phyloP scores from a whole-genome alignment of 2,888 invertebrate genomes.

The Raillietiella orientalis region DNA sequence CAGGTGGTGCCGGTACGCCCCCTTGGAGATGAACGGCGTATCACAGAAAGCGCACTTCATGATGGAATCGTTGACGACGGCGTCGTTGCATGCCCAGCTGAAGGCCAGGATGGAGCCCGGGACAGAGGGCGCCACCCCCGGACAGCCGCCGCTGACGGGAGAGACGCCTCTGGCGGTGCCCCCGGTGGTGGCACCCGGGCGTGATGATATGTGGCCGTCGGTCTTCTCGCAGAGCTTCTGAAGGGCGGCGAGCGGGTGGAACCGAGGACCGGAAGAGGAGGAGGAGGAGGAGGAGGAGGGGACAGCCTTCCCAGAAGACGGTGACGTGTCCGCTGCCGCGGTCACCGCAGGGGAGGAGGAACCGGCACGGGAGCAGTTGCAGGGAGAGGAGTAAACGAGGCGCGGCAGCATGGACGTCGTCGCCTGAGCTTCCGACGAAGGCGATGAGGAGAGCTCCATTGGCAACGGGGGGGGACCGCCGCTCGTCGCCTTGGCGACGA shows the following conservation, averaged over 20 bases:
- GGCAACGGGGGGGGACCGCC: no score
- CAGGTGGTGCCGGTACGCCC: slow-evolving; percentile 79
- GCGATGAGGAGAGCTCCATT: no score
- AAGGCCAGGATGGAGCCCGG: slow-evolving; percentile 59
- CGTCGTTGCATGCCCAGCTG: slow-evolving; percentile 81
- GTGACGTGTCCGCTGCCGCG: no score
- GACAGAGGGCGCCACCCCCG: slow-evolving; percentile 7
- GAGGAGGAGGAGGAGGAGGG: no score
- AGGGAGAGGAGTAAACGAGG: no score
- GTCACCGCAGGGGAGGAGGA: no score
- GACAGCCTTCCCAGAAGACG: no score
- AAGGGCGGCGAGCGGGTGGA: slow-evolving; percentile 71
- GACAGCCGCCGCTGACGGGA: slow-evolving; percentile 11
- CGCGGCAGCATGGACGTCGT: no score
- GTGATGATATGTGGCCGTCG: slow-evolving; percentile 19
- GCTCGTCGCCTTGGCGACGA: no score
- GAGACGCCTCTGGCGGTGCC: slow-evolving; percentile 14
- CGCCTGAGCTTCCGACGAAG: no score
- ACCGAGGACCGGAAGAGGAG: slow-evolving; percentile 8
- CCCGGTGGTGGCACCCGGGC: slow-evolving; percentile 20
- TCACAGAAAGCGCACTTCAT: slow-evolving; percentile 87
- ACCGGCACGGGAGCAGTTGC: no score
- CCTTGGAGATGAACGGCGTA: slow-evolving; percentile 82
- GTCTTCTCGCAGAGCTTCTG: slow-evolving; percentile 89
- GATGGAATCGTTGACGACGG: slow-evolving; percentile 44